Evolutionary conservation across 53 echinoderm and acorn worm species (phyloP), one percentile per base, ranked within the genome.

Genomic region (Zoroaster sp.): DNA sequence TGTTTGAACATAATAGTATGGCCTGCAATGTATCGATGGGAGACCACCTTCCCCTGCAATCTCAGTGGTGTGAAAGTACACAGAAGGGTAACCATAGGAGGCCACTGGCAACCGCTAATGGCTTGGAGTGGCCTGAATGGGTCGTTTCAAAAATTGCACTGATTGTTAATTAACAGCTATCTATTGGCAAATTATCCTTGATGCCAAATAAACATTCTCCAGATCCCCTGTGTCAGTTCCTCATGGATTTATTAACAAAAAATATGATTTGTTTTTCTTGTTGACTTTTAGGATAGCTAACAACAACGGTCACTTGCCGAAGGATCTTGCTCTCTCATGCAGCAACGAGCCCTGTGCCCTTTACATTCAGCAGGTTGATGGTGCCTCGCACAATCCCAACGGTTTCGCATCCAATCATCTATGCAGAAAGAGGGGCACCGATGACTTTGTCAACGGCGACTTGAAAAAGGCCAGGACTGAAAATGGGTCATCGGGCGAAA

Each of bases 271-370:
- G 36, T 40, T 37, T 43, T n/a, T 66, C 37, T 40, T 66, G 3
- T 35, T 87, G 36, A n/a, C 15, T 18, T 33, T 72, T 54, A 93
- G 93, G 51, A 53, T 85, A 43, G 43, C 35, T 0, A 93, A 93
- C 75, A 89, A 93, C 83, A 93, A 93, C 75, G 93, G 93, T 0
- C 93, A 93, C 35, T 40, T 75, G 23, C 77, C 89, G 0, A 83
- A 74, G 75, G 88, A 93, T 66, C 72, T 93, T 13, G 93, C 93
- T 4, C 32, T 89, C 6, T 78, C 89, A n/a, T 93, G 93, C 40
- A 77, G 89, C 15, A 83, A 93, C 25, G 73, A 93, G 70, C 69
- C 75, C 13, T 89, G 89, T 36, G 93, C 86, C 17, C 28, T 54
- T 20, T 93, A 93, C 53, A 83, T 93, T 6, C 69, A 89, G 49